Percentiles rank a stretch among this genome's conserved stretches.
Conservation (phyloP, 2,113 vertebrate species). For the Lophura nycthemera region DNA sequence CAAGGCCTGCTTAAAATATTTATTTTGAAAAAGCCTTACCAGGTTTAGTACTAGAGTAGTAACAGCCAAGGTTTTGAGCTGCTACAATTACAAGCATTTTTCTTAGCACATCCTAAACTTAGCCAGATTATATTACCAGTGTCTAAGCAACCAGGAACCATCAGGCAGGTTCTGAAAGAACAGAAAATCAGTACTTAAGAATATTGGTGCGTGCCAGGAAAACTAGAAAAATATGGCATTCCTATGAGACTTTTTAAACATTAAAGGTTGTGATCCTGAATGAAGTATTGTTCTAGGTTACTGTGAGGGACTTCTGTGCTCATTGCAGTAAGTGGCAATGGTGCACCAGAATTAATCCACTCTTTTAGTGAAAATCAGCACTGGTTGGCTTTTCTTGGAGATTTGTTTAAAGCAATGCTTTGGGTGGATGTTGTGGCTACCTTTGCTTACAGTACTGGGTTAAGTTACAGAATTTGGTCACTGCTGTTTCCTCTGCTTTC, state of each 20-base stretch:
- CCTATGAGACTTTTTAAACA: neutral
- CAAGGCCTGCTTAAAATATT: slow-evolving; percentile 2
- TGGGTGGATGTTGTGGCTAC: neutral
- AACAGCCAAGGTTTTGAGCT: neutral
- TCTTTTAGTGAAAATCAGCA: neutral
- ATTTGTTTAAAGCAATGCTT: neutral
- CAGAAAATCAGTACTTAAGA: neutral
- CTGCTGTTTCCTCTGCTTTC: neutral
- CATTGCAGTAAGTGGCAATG: neutral
- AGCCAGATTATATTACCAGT: neutral
- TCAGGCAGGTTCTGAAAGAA: neutral
- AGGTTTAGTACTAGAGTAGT: neutral
- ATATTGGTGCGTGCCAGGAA: neutral
- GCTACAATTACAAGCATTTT: neutral
- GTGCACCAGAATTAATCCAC: neutral
- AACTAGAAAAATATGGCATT: neutral
- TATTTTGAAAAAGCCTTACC: neutral
- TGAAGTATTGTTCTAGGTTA: neutral
- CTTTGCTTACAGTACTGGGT: neutral
- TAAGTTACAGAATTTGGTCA: neutral
- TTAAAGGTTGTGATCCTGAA: neutral
- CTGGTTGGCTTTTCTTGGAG: neutral
- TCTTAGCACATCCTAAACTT: neutral
- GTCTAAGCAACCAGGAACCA: neutral
- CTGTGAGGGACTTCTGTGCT: neutral